phyloP scores from a whole-genome alignment of 2,113 vertebrate genomes.

The Burhinus bistriatus region DNA sequence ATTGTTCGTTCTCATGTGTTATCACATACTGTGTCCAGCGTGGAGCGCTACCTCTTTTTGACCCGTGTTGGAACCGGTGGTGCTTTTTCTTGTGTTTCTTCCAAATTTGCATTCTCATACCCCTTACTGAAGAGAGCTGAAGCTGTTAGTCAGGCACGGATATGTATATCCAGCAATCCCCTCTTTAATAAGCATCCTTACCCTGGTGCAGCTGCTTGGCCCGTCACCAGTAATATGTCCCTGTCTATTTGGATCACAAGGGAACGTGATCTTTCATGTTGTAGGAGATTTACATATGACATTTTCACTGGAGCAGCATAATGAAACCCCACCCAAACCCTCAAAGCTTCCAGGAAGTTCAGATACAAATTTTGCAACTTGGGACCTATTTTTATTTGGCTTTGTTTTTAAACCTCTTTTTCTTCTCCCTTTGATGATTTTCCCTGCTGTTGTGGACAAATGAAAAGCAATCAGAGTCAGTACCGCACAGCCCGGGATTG shows the following conservation, averaged over 20 bases:
- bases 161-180: neutral
- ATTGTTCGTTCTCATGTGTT: neutral
- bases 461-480: neutral
- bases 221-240: neutral
- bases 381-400: constrained; percentile 17
- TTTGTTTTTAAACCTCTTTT: neutral
- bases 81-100: neutral
- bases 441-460: neutral
- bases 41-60: neutral
- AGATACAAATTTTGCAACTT: neutral
- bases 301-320: constrained; percentile 7
- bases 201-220: constrained; percentile 45
- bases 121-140: neutral
- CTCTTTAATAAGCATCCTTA: neutral
- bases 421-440: constrained; percentile 23
- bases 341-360: constrained; percentile 30
- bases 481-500: fast-evolving
- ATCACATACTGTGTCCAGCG: neutral
- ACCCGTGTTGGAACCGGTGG: neutral
- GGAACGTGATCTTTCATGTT: neutral
- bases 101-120: neutral
- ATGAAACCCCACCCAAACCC: constrained; percentile 2
- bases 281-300: constrained; percentile 27
- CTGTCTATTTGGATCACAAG: neutral
- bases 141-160: neutral